Percentiles rank a stretch among this genome's conserved stretches.
phyloP scores from a whole-genome alignment of 2,797 vertebrate species.

The Sarcoramphus papa region DNA sequence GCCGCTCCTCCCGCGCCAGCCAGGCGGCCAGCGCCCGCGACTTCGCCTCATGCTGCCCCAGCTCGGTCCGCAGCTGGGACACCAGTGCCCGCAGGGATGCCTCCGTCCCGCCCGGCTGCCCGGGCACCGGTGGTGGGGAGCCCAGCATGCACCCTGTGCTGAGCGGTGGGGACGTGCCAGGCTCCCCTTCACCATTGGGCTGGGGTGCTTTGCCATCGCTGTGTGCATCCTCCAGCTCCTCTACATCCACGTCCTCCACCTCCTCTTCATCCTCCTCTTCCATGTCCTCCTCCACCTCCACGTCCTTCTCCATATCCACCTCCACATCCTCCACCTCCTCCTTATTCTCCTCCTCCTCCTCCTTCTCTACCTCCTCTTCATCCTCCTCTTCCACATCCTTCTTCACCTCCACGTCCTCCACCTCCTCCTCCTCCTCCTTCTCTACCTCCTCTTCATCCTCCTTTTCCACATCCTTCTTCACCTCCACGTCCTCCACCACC shows the following conservation, averaged over 20 bases:
- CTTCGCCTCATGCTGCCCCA: not conserved
- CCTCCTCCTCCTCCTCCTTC: not conserved
- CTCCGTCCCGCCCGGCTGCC: not conserved
- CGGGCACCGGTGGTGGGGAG: not conserved
- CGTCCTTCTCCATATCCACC: not conserved
- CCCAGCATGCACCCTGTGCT: not conserved
- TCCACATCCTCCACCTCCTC: not conserved
- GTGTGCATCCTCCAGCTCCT: not conserved
- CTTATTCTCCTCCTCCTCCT: not conserved
- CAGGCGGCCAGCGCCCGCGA: rapidly evolving
- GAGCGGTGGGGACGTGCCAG: rapidly evolving
- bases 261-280: not conserved
- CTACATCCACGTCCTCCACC: not conserved
- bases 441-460: not conserved
- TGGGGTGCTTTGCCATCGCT: not conserved
- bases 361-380: not conserved
- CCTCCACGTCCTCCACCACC: not conserved
- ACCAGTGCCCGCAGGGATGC: not conserved
- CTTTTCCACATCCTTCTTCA: not conserved
- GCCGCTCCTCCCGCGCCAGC: not conserved
- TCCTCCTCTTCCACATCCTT: not conserved
- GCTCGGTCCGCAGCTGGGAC: not conserved
- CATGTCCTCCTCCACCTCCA: not conserved
- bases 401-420: not conserved
- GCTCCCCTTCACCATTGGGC: not conserved